A percentile compares a stretch with the other conserved stretches of the same genome.
Evolutionary conservation across 2,888 invertebrate genomes (phyloP).

Genomic region (Elysia crispata): DNA sequence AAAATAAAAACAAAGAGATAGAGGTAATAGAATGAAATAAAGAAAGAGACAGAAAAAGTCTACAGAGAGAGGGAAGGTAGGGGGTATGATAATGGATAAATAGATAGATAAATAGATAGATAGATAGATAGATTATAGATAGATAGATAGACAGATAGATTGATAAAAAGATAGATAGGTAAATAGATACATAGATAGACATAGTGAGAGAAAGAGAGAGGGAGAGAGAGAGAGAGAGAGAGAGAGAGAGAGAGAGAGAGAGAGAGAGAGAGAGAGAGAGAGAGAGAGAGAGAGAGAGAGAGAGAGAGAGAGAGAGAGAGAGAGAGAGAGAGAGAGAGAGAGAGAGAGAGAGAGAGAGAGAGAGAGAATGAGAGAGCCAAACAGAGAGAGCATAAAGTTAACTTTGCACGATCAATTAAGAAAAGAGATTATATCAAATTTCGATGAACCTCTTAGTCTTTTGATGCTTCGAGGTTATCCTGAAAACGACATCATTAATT

Average conservation of each 20-base stretch:
- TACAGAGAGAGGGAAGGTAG: too few relatives aligned
- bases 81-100: not conserved
- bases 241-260: not conserved
- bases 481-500: too few relatives aligned
- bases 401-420: too few relatives aligned
- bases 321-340: conserved; percentile 24
- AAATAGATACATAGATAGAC: too few relatives aligned
- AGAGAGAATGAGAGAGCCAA: conserved; percentile 12
- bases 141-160: not conserved
- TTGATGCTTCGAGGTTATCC: too few relatives aligned
- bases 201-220: conserved; percentile 33
- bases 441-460: too few relatives aligned
- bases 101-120: too few relatives aligned
- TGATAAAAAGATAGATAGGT: not conserved
- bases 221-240: not conserved
- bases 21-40: too few relatives aligned
- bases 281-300: not conserved
- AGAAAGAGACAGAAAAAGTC: not conserved
- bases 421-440: too few relatives aligned
- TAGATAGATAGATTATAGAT: too few relatives aligned
- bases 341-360: conserved; percentile 3
- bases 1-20: too few relatives aligned
- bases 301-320: conserved; percentile 21
- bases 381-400: conserved; percentile 27
- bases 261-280: conserved; percentile 1